Base-by-base conservation (phyloP, 2,888 invertebrate genomes). In the Salpingus planirostris region DNA sequence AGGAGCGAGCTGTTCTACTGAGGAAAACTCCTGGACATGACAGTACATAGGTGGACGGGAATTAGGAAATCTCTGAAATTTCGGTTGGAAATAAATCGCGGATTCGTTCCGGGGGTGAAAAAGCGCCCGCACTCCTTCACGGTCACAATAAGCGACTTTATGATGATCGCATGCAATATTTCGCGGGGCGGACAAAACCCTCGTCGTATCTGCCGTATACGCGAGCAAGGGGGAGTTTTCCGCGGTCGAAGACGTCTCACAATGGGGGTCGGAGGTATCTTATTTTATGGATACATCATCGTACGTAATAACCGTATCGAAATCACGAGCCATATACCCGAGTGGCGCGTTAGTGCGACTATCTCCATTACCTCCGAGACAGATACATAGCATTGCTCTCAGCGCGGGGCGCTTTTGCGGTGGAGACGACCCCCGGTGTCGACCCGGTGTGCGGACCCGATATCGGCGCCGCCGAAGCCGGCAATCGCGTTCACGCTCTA, bases 401-500 rank as follows among this genome's bases (percentile, higher is more conserved):
- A 52, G 36, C 24, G 31, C 22, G 29, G 18, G 15, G 25, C 35
- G 29, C 2, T 21, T 22, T 18, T 10, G 28, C 13, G 27, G 29
- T 14, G 29, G 21, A 14, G 35, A 21, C 24, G 25, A 15, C 18
- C 33, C 32, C 22, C 39, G 29, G 5, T 29, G 21, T 13, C 38
- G 23, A 8, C 13, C 3, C 7, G n/a, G 10, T 3, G 13, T 5
- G 10, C 11, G n/a, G n/a, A n/a, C 11, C 31, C 35, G 33, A 31
- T 38, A 40, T 40, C 36, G 28, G 24, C 33, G 36, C 30, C 33
- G 31, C 29, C 27, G 35, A 18, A n/a, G n/a, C 25, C 40, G 40
- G 43, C 49, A 57, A 58, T 57, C 56, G 49, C 48, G 46, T 58
- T 58, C 46, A 58, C 57, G 57, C 57, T 56, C 57, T 55, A 56